Base-by-base conservation (phyloP, 2,113 vertebrate species). In the Strix uralensis region DNA sequence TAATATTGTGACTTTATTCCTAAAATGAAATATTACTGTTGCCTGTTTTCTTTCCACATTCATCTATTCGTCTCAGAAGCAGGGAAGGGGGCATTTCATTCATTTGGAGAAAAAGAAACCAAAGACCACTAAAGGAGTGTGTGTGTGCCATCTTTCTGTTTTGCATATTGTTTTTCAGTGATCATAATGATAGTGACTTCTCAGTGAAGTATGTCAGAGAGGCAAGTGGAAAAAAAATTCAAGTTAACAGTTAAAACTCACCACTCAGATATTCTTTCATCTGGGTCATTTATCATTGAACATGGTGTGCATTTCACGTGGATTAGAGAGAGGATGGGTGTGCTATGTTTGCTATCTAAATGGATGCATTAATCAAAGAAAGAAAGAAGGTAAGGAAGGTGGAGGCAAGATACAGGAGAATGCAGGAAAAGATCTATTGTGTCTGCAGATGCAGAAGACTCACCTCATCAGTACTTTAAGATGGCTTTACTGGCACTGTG, bases 341-440 rank as follows among this genome's bases (percentile, higher is more conserved):
- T 57, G 52, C 38, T 25, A 3, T 5, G 17, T 36, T 42, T 61
- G 49, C 42, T 86, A 1, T 49, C 23, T 81, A 59, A 90, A 58
- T 30, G 7, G 11, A 57, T 2, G 3, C 9, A 17, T 66, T 86
- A 51, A 55, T 66, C 38, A 36, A 46, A 87, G 44, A 85, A 77
- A 46, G 38, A 73, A 21, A 11, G 17, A 61, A 40, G 0, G 0
- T 69, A 61, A 70, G 11, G 6, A 6, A 6, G 16, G 4, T 47
- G 49, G 40, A 93, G 13, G 10, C 25, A 85, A 32, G 17, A 55
- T 19, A 23, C 3, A 22, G 30, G n/a, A 61, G 21, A 81, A 54
- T 13, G 22, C 67, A 84, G 13, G 36, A n/a, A 84, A 90, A 36
- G 49, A 42, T n/a, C 49, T 67, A 2, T 54, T 49, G 10, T 49